Conservation (phyloP, 2,113 vertebrate genomes). For the Pantherophis guttatus region DNA sequence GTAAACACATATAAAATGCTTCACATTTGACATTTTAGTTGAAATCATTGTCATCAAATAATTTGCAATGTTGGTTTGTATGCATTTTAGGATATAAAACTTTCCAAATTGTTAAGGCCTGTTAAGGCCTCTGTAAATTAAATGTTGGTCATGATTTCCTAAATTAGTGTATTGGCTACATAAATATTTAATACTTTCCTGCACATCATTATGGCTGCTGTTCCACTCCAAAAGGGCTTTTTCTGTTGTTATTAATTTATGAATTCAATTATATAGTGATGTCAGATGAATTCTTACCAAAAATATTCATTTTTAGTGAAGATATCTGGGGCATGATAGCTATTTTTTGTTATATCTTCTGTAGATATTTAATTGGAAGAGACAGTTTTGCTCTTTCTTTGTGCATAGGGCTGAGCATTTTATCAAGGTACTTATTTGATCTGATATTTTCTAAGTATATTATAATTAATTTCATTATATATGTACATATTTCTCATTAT, state of each 20-base stretch:
- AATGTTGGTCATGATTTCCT: constrained; percentile 7
- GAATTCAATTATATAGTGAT: background rate
- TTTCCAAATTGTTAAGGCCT: background rate
- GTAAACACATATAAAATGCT: background rate
- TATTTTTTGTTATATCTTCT: background rate
- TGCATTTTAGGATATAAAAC: background rate
- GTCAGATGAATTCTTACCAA: background rate
- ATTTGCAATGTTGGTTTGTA: background rate
- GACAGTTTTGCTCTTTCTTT: background rate
- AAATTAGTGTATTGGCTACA: background rate
- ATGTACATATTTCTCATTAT: background rate
- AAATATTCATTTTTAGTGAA: background rate
- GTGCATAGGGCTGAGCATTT: background rate
- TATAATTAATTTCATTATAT: background rate
- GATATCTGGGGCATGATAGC: background rate
- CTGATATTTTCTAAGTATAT: background rate
- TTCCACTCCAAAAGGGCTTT: background rate
- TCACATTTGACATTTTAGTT: background rate
- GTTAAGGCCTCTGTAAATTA: constrained; percentile 6
- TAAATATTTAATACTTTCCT: background rate
- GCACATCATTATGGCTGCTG: background rate
- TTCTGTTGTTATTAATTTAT: background rate
- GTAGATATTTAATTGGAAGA: background rate
- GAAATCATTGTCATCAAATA: background rate
- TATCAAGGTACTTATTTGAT: background rate